These are phyloP conservation scores for Sula dactylatra DNA, from an alignment of 2,113 vertebrate genomes.

Conservation along the genomic window DNA sequence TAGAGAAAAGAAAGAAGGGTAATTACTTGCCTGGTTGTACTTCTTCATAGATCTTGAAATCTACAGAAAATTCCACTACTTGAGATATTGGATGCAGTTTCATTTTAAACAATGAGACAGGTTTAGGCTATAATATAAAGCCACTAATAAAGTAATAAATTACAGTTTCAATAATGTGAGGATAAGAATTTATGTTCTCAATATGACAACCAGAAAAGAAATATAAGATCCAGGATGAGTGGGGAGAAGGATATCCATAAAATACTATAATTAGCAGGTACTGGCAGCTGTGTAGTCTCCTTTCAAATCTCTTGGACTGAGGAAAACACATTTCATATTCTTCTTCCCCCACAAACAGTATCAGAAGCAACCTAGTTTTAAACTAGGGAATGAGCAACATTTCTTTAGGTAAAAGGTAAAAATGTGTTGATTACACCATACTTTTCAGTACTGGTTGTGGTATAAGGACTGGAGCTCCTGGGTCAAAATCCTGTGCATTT, in stretches of 20 bases:
- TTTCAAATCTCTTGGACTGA: neutral
- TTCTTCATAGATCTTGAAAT: neutral
- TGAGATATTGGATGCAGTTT: neutral
- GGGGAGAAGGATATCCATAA: neutral
- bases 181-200: neutral
- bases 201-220: neutral
- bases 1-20: neutral
- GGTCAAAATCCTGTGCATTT: neutral
- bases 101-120: neutral
- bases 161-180: neutral
- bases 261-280: neutral
- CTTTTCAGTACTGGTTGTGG: neutral
- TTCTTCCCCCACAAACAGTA: neutral
- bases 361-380: neutral
- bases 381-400: neutral
- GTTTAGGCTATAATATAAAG: neutral
- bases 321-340: neutral
- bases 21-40: neutral
- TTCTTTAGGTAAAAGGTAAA: neutral
- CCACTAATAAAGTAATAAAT: neutral
- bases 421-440: neutral
- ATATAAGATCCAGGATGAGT: neutral
- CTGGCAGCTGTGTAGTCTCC: neutral
- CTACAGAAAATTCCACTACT: neutral
- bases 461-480: neutral